Conservation (phyloP, 2,113 vertebrate species). For the Archocentrus centrarchus region DNA sequence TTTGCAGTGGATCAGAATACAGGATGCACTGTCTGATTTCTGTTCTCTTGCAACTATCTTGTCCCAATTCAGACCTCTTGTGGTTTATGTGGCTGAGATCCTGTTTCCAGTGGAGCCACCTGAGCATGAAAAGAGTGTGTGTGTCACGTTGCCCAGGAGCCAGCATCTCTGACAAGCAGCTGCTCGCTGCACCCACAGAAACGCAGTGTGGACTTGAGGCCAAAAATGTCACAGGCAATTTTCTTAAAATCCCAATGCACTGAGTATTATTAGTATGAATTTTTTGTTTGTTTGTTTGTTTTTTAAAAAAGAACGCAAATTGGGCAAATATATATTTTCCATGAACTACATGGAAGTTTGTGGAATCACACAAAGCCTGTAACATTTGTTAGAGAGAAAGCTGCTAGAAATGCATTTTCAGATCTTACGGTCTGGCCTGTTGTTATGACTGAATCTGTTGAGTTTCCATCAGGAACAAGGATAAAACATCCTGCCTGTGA, state of each 20-base stretch:
- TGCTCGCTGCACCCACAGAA: constrained; percentile 48
- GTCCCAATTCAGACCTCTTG: constrained; percentile 78
- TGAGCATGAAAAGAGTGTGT: constrained; percentile 77
- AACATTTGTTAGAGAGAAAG: constrained; percentile 34
- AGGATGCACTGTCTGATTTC: constrained; percentile 73
- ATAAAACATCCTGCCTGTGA: constrained; percentile 50
- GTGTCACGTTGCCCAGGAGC: constrained; percentile 68
- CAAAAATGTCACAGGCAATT: background rate
- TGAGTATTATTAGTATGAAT: background rate
- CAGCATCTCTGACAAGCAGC: constrained; percentile 65
- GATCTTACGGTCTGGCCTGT: constrained; percentile 59
- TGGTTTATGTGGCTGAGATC: constrained; percentile 78
- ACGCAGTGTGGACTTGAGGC: background rate
- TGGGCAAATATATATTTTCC: background rate
- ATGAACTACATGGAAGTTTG: background rate
- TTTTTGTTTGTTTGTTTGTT: too few relatives aligned
- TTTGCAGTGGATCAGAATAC: constrained; percentile 71
- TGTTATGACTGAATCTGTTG: constrained; percentile 63
- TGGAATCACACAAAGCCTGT: background rate
- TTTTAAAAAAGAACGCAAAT: background rate
- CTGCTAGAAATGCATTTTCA: constrained; percentile 44
- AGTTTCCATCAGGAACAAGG: constrained; percentile 42
- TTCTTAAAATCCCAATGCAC: background rate
- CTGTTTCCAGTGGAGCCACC: constrained; percentile 76
- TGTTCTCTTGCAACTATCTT: constrained; percentile 65